A percentile compares a stretch with the other conserved stretches of the same genome.
phyloP scores from a whole-genome alignment of 2,797 vertebrate species.

The Sebastiscus albofasciatus region DNA sequence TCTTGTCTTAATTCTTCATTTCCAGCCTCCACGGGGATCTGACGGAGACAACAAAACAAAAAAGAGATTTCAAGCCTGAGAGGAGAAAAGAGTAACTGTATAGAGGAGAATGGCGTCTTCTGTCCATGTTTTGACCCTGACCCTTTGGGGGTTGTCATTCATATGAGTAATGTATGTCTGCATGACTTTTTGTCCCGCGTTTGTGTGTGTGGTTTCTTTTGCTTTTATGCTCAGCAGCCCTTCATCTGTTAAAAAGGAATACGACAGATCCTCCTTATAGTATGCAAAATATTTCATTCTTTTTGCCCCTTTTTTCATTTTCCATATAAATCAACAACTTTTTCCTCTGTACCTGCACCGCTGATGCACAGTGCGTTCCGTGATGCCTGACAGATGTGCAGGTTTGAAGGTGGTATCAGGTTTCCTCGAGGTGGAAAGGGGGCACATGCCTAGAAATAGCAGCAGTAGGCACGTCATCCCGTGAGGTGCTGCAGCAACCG shows the following conservation, averaged over 20 bases:
- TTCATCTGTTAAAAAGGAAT: neutral
- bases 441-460: conserved; percentile 53
- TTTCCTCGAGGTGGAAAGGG: conserved; percentile 47
- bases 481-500: conserved; percentile 56
- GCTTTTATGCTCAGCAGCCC: neutral
- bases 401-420: conserved; percentile 50
- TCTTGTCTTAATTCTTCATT: conserved; percentile 77
- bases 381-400: conserved; percentile 57
- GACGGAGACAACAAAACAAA: conserved; percentile 48
- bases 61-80: conserved; percentile 39
- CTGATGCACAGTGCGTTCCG: neutral
- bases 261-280: neutral
- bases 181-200: neutral
- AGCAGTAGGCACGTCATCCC: conserved; percentile 51
- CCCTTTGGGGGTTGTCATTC: conserved; percentile 5
- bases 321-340: conserved; percentile 1
- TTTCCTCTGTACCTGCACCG: neutral
- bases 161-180: conserved; percentile 1
- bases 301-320: conserved; percentile 5
- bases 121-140: conserved; percentile 36
- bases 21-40: conserved; percentile 68
- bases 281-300: neutral
- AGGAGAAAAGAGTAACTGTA: conserved; percentile 21
- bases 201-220: neutral
- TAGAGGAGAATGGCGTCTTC: neutral